Conservation (phyloP, 2,888 invertebrate genomes). For the Drosophila sordidula region DNA sequence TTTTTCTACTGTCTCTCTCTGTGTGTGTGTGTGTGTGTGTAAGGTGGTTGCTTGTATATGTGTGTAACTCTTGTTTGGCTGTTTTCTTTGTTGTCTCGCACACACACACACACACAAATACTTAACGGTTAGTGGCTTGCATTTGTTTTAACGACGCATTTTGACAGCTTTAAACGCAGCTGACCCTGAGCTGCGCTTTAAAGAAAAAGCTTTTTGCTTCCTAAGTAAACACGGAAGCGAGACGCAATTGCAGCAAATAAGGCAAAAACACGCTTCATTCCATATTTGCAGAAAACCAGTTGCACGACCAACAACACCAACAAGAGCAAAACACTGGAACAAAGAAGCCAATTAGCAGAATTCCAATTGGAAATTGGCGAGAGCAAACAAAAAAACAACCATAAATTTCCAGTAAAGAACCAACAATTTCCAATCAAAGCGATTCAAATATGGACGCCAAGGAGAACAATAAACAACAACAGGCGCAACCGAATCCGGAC, state of each 20-base stretch:
- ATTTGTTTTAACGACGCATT: constrained; percentile 49
- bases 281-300: constrained; percentile 61
- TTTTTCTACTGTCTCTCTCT: not conserved
- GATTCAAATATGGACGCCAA: constrained; percentile 53
- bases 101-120: constrained; percentile 2
- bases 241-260: constrained; percentile 51
- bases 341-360: constrained; percentile 11
- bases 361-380: not conserved
- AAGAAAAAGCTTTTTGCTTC: constrained; percentile 11
- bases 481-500: not conserved
- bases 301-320: constrained; percentile 21
- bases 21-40: constrained; percentile 14
- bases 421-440: not conserved
- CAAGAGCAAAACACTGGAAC: constrained; percentile 9
- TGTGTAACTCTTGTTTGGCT: constrained; percentile 13
- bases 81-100: constrained; percentile 44
- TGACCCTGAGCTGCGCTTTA: constrained; percentile 42
- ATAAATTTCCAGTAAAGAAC: constrained; percentile 1
- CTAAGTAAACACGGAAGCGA: constrained; percentile 39
- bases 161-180: constrained; percentile 21
- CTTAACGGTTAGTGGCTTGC: constrained; percentile 36
- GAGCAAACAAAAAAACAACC: not conserved
- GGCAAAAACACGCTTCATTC: constrained; percentile 46
- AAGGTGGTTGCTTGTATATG: constrained; percentile 38
- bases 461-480: constrained; percentile 30